phyloP scores from a whole-genome alignment of 53 echinoderm and acorn worm species.

The Apostichopus leukothele region DNA sequence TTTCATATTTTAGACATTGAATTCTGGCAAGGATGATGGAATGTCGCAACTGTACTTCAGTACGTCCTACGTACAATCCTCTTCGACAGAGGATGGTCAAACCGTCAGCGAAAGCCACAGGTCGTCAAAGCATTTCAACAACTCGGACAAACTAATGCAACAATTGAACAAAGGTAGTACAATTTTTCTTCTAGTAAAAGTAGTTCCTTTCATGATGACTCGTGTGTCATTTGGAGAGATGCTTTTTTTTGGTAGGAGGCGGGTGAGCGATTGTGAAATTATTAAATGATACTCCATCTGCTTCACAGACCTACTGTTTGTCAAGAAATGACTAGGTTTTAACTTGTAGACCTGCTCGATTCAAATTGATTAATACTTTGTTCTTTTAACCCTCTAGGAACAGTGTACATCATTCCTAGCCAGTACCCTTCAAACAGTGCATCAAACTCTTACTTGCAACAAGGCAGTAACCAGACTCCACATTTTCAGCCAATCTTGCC shows the following conservation, averaged over 20 bases:
- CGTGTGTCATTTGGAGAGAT: too few relatives aligned
- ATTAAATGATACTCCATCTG: too few relatives aligned
- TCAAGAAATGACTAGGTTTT: too few relatives aligned
- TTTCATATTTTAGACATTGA: not conserved
- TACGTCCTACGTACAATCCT: not conserved
- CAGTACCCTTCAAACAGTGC: slow-evolving; percentile 2
- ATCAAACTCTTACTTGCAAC: not conserved
- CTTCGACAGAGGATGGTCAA: not conserved
- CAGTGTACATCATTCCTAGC: not conserved
- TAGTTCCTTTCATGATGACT: too few relatives aligned
- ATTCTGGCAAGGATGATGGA: not conserved
- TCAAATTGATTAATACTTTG: too few relatives aligned
- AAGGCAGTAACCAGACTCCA: slow-evolving; percentile 1
- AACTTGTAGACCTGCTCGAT: too few relatives aligned
- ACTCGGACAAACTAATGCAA: slow-evolving; percentile 14
- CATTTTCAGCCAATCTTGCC: slow-evolving; percentile 41
- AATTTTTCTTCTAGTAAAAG: too few relatives aligned
- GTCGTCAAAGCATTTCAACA: not conserved
- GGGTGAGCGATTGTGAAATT: too few relatives aligned
- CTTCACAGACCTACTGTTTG: too few relatives aligned
- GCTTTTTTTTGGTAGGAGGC: too few relatives aligned
- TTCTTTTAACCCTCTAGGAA: not conserved
- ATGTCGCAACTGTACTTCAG: not conserved
- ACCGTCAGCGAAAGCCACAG: not conserved
- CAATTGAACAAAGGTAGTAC: slow-evolving; percentile 9